Conservation (phyloP, 2,113 vertebrate species). For the Dryoscopus gambensis region DNA sequence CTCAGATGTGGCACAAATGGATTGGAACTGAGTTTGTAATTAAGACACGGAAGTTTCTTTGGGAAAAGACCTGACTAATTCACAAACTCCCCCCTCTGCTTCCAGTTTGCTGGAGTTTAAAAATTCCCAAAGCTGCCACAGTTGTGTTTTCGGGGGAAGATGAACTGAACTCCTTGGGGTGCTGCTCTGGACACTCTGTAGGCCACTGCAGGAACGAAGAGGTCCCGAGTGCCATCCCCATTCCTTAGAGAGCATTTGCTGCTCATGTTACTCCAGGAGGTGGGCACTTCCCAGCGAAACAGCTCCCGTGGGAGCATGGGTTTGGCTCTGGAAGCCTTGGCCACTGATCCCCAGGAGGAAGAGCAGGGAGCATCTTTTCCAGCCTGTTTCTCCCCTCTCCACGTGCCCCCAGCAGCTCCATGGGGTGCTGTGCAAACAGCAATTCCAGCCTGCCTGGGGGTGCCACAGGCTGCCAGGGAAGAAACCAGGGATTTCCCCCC, state of each 20-base stretch:
- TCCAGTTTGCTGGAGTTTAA: background rate
- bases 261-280: background rate
- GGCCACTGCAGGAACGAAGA: rapidly evolving
- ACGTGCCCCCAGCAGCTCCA: background rate
- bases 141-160: background rate
- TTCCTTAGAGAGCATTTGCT: background rate
- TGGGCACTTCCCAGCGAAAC: background rate
- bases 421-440: background rate
- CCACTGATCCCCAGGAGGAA: background rate
- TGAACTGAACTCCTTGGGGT: background rate
- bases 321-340: background rate
- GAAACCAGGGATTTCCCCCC: background rate
- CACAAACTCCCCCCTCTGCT: background rate
- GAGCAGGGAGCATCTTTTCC: background rate
- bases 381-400: background rate
- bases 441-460: background rate
- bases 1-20: background rate
- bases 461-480: background rate
- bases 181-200: background rate
- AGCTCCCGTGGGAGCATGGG: background rate
- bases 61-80: background rate
- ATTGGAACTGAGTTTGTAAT: background rate
- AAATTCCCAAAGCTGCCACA: background rate
- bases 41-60: background rate
- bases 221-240: background rate